phyloP scores from a whole-genome alignment of 2,113 vertebrate species.

The Alaudala cheleensis region DNA sequence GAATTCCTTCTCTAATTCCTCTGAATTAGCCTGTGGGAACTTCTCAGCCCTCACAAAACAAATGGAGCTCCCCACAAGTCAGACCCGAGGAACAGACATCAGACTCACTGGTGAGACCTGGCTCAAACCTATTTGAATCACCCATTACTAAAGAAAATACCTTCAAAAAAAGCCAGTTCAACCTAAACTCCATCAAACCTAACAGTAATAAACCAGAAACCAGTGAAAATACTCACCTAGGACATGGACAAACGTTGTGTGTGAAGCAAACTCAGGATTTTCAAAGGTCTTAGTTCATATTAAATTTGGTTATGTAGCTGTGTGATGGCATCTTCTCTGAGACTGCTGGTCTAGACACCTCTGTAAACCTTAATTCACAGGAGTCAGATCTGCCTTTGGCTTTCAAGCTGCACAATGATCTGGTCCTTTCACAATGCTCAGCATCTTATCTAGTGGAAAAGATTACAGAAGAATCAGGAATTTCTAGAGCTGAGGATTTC shows the following conservation, averaged over 20 bases:
- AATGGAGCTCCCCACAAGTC: neutral
- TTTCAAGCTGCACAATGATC: neutral
- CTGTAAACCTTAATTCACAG: neutral
- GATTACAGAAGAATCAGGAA: neutral
- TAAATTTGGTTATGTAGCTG: neutral
- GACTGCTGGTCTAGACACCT: neutral
- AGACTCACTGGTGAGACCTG: neutral
- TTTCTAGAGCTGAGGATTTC: neutral
- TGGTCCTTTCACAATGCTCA: neutral
- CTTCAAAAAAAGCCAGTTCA: neutral
- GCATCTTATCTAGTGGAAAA: neutral
- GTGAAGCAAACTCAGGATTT: neutral
- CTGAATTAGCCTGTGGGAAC: neutral
- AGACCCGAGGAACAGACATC: neutral
- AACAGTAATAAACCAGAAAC: neutral
- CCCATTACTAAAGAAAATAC: neutral
- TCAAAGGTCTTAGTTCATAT: neutral
- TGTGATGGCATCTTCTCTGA: neutral
- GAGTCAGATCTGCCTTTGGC: neutral
- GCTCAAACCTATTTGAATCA: neutral
- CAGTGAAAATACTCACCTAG: neutral
- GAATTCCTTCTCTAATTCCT: neutral
- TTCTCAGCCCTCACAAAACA: neutral
- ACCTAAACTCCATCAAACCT: neutral
- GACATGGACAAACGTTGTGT: neutral